Base-by-base conservation (phyloP, 2,888 invertebrate species). In the Callinectes sapidus region DNA sequence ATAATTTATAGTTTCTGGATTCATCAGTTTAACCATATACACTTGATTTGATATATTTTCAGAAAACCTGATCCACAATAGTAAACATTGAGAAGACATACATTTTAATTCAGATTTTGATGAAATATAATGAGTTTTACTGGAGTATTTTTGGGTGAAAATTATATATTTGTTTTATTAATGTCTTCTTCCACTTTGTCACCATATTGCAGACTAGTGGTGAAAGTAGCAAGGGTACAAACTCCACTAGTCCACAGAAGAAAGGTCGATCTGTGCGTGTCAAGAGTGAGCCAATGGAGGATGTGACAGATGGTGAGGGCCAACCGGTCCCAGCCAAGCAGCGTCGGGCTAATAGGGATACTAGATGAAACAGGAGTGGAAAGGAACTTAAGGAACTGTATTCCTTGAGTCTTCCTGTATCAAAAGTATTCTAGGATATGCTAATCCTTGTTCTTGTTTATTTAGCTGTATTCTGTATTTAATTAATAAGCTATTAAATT, bases 301-400 rank as follows among this genome's bases (percentile, higher is more conserved):
- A 87, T 10, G 61, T 61, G 14, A 8, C 39, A n/a, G 87, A 77
- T 0, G 5, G 54, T n/a, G 39, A 91, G 28, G 48, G 28, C 28
- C n/a, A 48, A 28, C 81, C 61, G 8, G 54, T 32, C 32, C 81
- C 90, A 35, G 81, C 90, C 23, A 90, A 90, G 85, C 90, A 90
- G 54, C 85, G 85, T 1, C 48, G 85, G 32, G 81, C 81, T 48
- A 54, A 85, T 32, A 48, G 35, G n/a, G 90, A 85, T 32, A 23
- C 81, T 23, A 90, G 90, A 90, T 90, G 85, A 90, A n/a, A 81
- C 16, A 35, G 81, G 81, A 10, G 13, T 71, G 71, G 8, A 71
- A 28, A 71, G 71, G 71, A 32, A 32, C 81, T 81, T 35, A 2
- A 35, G 35, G 14, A 35, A 35, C 14, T 81, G 35, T 35, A 32